Evolutionary conservation across 2,888 invertebrate genomes (phyloP).

Genomic region (Desoria tigrina): DNA sequence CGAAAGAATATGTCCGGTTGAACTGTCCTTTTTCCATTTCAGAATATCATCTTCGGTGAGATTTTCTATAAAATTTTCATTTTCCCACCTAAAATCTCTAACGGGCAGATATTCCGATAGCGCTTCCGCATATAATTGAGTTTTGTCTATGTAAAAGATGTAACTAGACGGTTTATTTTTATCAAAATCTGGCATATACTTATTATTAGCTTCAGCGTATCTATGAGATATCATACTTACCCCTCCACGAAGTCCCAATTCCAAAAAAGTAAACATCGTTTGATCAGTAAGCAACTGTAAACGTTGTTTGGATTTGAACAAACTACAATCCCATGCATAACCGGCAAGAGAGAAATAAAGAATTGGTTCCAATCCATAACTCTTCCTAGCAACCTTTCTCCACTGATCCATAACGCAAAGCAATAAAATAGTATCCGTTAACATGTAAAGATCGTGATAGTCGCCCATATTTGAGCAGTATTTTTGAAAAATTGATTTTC

Average conservation of each 20-base stretch:
- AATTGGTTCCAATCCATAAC: slow-evolving; percentile 51
- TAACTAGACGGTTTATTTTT: slow-evolving; percentile 2
- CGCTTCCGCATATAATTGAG: slow-evolving; percentile 21
- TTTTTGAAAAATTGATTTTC: slow-evolving; percentile 41
- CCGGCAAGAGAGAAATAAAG: slow-evolving; percentile 49
- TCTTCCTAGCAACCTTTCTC: slow-evolving; percentile 37
- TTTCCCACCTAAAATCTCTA: slow-evolving; percentile 17
- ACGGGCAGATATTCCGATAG: slow-evolving; percentile 17
- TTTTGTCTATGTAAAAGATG: slow-evolving; percentile 33
- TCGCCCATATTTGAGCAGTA: slow-evolving; percentile 51
- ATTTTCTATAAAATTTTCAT: background rate
- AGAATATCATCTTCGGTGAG: no score
- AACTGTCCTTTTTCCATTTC: no score
- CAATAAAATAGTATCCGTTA: slow-evolving; percentile 46
- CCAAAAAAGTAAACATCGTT: slow-evolving; percentile 11
- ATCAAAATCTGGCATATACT: slow-evolving; percentile 21
- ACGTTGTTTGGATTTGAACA: slow-evolving; percentile 10
- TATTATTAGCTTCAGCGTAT: slow-evolving; percentile 42
- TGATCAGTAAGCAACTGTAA: slow-evolving; percentile 19
- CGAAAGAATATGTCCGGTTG: no score
- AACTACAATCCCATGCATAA: slow-evolving; percentile 28
- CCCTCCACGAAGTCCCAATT: slow-evolving; percentile 32
- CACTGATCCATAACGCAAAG: slow-evolving; percentile 53
- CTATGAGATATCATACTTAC: slow-evolving; percentile 32
- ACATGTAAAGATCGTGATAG: slow-evolving; percentile 51